A percentile compares a stretch with the other conserved stretches of the same genome.
Conservation (phyloP, 2,797 vertebrate species). For the Xiphophorus birchmanni region DNA sequence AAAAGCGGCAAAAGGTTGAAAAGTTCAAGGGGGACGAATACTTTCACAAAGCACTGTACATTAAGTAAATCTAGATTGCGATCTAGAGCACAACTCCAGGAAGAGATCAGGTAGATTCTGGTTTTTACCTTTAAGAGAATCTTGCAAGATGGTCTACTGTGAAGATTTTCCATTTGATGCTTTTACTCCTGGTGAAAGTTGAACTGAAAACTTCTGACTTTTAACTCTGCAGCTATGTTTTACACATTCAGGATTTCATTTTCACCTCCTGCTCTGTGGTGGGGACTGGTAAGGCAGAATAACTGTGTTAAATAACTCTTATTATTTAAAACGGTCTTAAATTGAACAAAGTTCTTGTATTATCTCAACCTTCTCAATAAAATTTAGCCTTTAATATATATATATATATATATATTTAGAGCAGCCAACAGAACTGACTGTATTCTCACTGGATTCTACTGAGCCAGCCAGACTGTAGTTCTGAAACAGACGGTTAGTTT, state of each 20-base stretch:
- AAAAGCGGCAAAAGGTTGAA: too few relatives aligned
- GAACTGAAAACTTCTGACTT: slow-evolving; percentile 10
- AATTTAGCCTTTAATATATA: not conserved
- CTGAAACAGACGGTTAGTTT: not conserved
- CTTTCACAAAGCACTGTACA: not conserved
- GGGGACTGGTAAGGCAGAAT: too few relatives aligned
- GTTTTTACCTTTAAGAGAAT: slow-evolving; percentile 4
- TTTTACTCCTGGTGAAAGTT: not conserved
- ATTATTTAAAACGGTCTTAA: not conserved
- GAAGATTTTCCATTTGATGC: not conserved
- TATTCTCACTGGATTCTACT: not conserved
- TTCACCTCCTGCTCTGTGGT: too few relatives aligned
- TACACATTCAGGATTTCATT: slow-evolving; percentile 1
- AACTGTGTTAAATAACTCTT: too few relatives aligned
- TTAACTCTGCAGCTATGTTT: not conserved
- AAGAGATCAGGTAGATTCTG: slow-evolving; percentile 13
- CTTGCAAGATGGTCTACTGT: not conserved
- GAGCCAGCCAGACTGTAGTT: not conserved
- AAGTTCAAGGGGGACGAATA: too few relatives aligned
- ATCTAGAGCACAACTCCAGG: slow-evolving; percentile 5
- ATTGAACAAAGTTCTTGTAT: not conserved
- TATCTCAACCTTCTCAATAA: not conserved
- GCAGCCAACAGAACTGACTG: not conserved
- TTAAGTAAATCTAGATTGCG: not conserved
- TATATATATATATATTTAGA: too few relatives aligned